Conservation (phyloP, 2,113 vertebrate genomes). For the Microcebus jonahi region DNA sequence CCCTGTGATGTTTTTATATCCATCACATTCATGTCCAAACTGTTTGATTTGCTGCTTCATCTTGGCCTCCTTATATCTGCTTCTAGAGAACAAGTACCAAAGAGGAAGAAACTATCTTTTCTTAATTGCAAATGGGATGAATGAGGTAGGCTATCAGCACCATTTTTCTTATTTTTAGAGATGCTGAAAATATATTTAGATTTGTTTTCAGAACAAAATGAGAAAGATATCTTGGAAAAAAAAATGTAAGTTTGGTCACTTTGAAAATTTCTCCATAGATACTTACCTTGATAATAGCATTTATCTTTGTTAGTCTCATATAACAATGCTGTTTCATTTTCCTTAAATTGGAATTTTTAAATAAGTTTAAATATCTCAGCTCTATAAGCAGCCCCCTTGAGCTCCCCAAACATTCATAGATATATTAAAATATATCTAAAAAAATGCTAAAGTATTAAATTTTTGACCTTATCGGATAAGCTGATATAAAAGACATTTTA, state of each 20-base stretch:
- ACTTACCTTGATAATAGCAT: conserved; percentile 13
- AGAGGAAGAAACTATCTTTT: neutral
- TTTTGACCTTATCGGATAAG: neutral
- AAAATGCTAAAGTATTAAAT: neutral
- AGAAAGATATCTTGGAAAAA: conserved; percentile 41
- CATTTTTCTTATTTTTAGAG: conserved; percentile 46
- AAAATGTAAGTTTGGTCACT: conserved; percentile 17
- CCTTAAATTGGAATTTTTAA: conserved; percentile 2
- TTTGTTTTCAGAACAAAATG: conserved; percentile 54
- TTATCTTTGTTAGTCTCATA: conserved; percentile 34
- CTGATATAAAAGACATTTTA: neutral
- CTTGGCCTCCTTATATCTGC: neutral
- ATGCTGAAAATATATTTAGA: conserved; percentile 43
- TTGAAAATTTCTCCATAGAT: conserved; percentile 49
- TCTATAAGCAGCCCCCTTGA: neutral
- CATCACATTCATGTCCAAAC: neutral
- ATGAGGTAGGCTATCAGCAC: conserved; percentile 6
- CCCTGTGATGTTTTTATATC: conserved; percentile 38
- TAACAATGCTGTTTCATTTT: neutral
- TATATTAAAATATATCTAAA: conserved; percentile 3
- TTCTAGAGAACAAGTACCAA: neutral
- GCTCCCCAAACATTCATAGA: neutral
- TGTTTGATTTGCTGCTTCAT: neutral
- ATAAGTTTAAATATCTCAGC: neutral
- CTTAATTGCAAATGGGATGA: conserved; percentile 61